Evolutionary conservation across 2,113 vertebrate species (phyloP).

Genomic region (Entosphenus tridentatus): DNA sequence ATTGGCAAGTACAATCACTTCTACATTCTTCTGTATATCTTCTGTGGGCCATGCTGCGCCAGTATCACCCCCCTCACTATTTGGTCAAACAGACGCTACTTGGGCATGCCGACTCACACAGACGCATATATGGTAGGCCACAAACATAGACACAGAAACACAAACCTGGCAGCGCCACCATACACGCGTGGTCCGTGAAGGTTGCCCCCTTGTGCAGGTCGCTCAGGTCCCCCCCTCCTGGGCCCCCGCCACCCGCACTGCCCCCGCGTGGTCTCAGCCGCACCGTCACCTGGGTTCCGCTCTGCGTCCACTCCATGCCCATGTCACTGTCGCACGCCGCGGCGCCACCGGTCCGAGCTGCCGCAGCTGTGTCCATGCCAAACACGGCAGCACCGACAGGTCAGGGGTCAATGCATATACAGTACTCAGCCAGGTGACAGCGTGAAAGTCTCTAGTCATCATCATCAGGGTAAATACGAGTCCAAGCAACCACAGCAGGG

Average conservation of each 20-base stretch:
- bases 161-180: slow-evolving; percentile 53
- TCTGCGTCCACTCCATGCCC: slow-evolving; percentile 84
- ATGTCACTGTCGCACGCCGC: slow-evolving; percentile 21
- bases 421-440: too few relatives aligned
- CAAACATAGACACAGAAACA: slow-evolving; percentile 5
- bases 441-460: too few relatives aligned
- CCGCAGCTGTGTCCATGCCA: too few relatives aligned
- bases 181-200: slow-evolving; percentile 60
- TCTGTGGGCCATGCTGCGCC: not conserved
- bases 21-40: not conserved
- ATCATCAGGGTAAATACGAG: too few relatives aligned
- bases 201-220: slow-evolving; percentile 37
- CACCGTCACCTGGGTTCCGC: slow-evolving; percentile 55
- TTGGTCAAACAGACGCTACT: not conserved
- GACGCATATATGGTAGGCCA: not conserved
- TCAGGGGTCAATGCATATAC: too few relatives aligned
- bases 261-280: slow-evolving; percentile 26
- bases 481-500: too few relatives aligned
- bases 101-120: not conserved
- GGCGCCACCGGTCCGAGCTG: too few relatives aligned
- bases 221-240: slow-evolving; percentile 33
- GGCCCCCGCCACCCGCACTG: too few relatives aligned
- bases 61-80: slow-evolving; percentile 7
- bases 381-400: too few relatives aligned
- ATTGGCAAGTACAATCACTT: not conserved